Evolutionary conservation across 2,113 vertebrate genomes (phyloP).

Genomic region (Prietella phreatophila): DNA sequence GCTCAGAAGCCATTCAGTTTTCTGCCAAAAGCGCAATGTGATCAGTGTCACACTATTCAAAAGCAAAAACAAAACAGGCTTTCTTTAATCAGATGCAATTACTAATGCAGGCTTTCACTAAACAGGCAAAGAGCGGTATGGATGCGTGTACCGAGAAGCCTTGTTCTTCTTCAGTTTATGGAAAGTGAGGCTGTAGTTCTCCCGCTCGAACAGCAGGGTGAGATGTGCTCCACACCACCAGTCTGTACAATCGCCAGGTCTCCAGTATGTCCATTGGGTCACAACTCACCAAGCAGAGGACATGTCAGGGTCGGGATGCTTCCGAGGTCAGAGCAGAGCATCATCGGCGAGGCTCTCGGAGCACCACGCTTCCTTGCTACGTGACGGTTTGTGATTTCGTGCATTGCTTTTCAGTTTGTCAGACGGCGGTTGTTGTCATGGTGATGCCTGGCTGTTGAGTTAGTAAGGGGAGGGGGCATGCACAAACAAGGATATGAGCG

Average conservation of each 20-base stretch:
- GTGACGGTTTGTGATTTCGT: slow-evolving; percentile 4
- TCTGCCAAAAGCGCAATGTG: slow-evolving; percentile 16
- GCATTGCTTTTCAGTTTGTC: background rate
- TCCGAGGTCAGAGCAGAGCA: background rate
- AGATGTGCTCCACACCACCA: slow-evolving; percentile 53
- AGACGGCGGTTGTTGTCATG: background rate
- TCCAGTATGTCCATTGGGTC: background rate
- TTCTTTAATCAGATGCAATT: slow-evolving; percentile 45
- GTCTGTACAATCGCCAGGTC: background rate
- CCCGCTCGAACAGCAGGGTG: slow-evolving; percentile 50
- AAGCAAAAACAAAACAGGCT: background rate
- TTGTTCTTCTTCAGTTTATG: slow-evolving; percentile 18
- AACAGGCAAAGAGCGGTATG: slow-evolving; percentile 52
- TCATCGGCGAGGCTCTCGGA: background rate
- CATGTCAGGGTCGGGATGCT: slow-evolving; percentile 7
- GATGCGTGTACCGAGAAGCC: slow-evolving; percentile 33
- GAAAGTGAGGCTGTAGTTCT: slow-evolving; percentile 53
- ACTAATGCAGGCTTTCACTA: slow-evolving; percentile 56
- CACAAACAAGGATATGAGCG: slow-evolving; percentile 14
- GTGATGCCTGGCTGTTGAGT: background rate
- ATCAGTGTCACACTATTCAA: background rate
- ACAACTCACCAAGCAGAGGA: slow-evolving; percentile 5
- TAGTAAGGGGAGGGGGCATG: slow-evolving; percentile 9
- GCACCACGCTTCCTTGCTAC: background rate
- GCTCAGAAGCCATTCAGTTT: slow-evolving; percentile 13